phyloP scores from a whole-genome alignment of 2,113 vertebrate species.

The Oophaga pumilio region DNA sequence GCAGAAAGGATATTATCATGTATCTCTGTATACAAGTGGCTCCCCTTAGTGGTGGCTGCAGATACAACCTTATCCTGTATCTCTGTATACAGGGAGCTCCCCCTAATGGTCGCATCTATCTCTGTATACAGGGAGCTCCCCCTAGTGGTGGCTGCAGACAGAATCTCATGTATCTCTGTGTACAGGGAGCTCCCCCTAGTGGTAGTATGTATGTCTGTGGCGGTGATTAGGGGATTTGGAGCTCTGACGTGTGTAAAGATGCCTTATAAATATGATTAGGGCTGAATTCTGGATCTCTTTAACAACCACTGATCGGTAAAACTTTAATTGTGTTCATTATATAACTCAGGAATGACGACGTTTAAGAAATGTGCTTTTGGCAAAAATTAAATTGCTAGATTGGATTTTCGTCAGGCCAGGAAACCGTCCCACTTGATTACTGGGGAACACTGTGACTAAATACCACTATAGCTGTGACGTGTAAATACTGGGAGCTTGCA shows the following conservation, averaged over 20 bases:
- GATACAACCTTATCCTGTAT: too few species aligned
- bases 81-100: too few species aligned
- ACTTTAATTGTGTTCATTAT: background rate
- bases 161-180: too few species aligned
- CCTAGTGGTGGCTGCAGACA: too few species aligned
- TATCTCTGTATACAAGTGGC: too few species aligned
- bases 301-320: background rate
- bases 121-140: too few species aligned
- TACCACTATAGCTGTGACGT: background rate
- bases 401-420: background rate
- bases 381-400: background rate
- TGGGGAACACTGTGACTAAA: constrained; percentile 50
- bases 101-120: too few species aligned
- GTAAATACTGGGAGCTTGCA: constrained; percentile 3
- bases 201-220: background rate
- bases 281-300: background rate
- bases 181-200: background rate
- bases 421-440: constrained; percentile 34
- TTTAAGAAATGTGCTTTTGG: background rate
- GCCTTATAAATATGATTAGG: too few species aligned
- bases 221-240: background rate
- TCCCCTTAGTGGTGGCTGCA: too few species aligned
- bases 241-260: background rate
- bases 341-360: constrained; percentile 35
- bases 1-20: too few species aligned